Base-by-base conservation (phyloP, 1,140 invertebrate genomes). In the Bombus superbus region DNA sequence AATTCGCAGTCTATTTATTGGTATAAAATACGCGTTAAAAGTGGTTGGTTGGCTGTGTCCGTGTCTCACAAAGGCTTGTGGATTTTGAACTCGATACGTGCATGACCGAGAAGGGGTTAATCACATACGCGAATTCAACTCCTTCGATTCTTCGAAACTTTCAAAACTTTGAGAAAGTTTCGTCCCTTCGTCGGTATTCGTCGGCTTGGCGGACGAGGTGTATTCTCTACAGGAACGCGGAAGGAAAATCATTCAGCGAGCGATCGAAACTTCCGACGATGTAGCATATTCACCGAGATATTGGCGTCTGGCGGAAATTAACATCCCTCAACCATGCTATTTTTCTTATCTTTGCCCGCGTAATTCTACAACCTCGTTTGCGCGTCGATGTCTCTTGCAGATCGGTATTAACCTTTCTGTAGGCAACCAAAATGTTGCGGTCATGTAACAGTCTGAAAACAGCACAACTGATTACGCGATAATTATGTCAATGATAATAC, bases 241-340 rank as follows among this genome's bases (percentile, higher is more conserved):
- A 64, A 72, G 47, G 79, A 32, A 72, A 81, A 72, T 57, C 47
- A 59, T 78, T 78, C 59, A 22, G 38, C 57, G 28, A 42, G 18
- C 53, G 68, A 62, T 81, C 68, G 53, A 73, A 81, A 73, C 68
- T 72, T 81, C 47, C 25, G 38, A 72, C 38, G 47, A 42, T n/a
- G 35, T 32, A n/a, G 38, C 38, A 25, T 72, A 72, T 44, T 57
- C 38, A 3, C 8, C 28, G 25, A 13, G 53, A 44, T 38, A 40
- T 13, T 66, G 38, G 1, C 28, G 3, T 73, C 53, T 42, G 0
- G 38, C 47, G 79, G 68, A 59, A 72, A 81, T 59, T 71, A 73
- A 40, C 28, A 62, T 68, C 64, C 22, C 22, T 38, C 77, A 18
- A 47, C 42, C 1, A 40, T 47, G 77, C 42, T 3, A 79, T 79